Conservation (phyloP, 1,140 invertebrate genomes). For the Globodera ellingtonae region DNA sequence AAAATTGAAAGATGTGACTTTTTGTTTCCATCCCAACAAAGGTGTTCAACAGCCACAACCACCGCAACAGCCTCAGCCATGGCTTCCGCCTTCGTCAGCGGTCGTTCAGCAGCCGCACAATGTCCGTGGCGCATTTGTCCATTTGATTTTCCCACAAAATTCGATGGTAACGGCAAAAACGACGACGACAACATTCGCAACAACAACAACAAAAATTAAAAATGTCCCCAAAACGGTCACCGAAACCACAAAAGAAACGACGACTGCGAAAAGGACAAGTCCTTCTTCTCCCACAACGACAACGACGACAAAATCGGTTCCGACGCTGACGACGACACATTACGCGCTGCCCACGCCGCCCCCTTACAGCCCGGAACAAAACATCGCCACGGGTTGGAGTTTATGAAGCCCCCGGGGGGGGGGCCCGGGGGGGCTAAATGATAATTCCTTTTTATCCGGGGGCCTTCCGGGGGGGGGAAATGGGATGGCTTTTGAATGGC, state of each 20-base stretch:
- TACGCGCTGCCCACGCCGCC: constrained; percentile 2
- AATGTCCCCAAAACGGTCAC: neutral
- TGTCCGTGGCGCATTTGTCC: neutral
- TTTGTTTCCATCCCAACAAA: too few species aligned
- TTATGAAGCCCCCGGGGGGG: neutral
- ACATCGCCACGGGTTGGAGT: constrained; percentile 11
- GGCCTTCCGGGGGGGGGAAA: too few species aligned
- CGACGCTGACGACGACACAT: neutral
- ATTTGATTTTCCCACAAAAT: neutral
- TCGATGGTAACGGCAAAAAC: neutral
- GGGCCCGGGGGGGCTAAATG: neutral
- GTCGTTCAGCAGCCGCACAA: neutral
- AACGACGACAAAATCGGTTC: too few species aligned
- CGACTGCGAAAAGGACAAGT: neutral
- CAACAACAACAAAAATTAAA: too few species aligned
- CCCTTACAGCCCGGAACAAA: constrained; percentile 15
- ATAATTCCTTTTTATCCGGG: neutral
- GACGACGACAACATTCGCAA: neutral
- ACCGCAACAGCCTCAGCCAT: neutral
- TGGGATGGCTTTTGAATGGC: too few species aligned
- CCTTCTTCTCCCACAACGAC: too few species aligned
- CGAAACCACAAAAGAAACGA: neutral
- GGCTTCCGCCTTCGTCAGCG: neutral
- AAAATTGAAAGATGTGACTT: too few species aligned
- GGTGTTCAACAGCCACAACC: too few species aligned